Evolutionary conservation across 1,140 invertebrate genomes (phyloP).

Genomic region (Colletes latitarsis): DNA sequence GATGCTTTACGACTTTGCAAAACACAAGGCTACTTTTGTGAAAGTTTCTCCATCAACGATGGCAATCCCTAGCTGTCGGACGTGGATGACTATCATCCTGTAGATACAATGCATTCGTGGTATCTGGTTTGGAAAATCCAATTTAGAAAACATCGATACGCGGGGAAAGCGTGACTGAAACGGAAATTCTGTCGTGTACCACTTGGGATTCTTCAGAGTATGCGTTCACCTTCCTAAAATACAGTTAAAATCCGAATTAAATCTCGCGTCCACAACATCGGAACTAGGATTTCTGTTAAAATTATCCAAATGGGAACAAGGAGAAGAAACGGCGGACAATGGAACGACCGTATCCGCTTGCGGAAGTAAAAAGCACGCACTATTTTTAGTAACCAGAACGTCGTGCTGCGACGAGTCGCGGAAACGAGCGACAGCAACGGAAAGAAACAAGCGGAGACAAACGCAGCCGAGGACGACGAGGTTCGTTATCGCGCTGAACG

Average conservation of each 20-base stretch:
- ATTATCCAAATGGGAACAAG: no score
- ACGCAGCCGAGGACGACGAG: not conserved
- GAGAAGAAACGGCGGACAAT: not conserved
- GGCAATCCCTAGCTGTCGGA: not conserved
- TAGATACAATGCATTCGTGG: not conserved
- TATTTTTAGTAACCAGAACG: constrained; percentile 21
- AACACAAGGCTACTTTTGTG: constrained; percentile 6
- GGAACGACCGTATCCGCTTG: not conserved
- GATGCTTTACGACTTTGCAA: constrained; percentile 16
- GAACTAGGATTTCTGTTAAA: no score
- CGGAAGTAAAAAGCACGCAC: not conserved
- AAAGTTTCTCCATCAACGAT: constrained; percentile 8
- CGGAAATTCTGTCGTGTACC: no score
- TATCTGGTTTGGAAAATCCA: no score
- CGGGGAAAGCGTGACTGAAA: no score
- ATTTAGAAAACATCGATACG: no score
- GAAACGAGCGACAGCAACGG: not conserved
- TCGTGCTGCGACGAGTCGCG: not conserved
- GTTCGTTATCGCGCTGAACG: not conserved
- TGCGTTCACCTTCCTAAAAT: no score
- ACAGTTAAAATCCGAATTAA: no score
- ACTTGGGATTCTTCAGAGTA: no score
- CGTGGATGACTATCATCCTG: not conserved
- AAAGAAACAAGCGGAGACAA: constrained; percentile 4
- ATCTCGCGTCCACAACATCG: no score